A percentile compares a stretch with the other conserved stretches of the same genome.
Evolutionary conservation across 2,888 invertebrate species (phyloP).

Genomic region (Apodemia mormo): DNA sequence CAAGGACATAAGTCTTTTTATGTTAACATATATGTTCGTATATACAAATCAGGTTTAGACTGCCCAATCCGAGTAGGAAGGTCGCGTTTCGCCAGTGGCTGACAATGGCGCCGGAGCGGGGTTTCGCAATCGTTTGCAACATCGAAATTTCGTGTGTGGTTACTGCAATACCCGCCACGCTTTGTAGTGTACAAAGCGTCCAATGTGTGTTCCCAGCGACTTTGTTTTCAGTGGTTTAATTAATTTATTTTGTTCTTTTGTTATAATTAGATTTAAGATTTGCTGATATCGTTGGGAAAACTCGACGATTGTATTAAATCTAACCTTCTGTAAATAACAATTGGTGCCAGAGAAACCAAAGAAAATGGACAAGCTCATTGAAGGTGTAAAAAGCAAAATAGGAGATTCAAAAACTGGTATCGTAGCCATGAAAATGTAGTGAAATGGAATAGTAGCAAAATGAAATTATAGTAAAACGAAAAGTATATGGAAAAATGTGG

Average conservation of each 20-base stretch:
- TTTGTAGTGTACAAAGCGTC: conserved; percentile 23
- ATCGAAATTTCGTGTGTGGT: conserved; percentile 77
- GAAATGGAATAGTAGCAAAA: too few relatives aligned
- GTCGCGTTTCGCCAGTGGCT: conserved; percentile 77
- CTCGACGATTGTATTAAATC: conserved; percentile 9
- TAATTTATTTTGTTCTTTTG: conserved; percentile 18
- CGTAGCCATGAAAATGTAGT: too few relatives aligned
- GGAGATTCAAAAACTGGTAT: too few relatives aligned
- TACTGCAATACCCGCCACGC: conserved; percentile 62
- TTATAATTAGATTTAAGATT: conserved; percentile 17
- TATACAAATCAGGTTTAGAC: conserved; percentile 61
- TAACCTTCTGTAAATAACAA: background rate
- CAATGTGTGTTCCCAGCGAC: conserved; percentile 22
- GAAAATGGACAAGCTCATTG: background rate
- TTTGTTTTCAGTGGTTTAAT: conserved; percentile 3
- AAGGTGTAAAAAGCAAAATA: background rate
- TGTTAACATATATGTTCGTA: background rate
- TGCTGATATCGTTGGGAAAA: conserved; percentile 7
- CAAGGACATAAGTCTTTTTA: too few relatives aligned
- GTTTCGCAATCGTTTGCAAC: conserved; percentile 77
- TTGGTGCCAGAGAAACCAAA: background rate
- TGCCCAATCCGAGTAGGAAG: conserved; percentile 74
- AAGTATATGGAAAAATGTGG: too few relatives aligned
- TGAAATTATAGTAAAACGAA: too few relatives aligned
- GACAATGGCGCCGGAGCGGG: conserved; percentile 70